Evolutionary conservation across 2,113 vertebrate species (phyloP).

Genomic region (Trogon melanurus): DNA sequence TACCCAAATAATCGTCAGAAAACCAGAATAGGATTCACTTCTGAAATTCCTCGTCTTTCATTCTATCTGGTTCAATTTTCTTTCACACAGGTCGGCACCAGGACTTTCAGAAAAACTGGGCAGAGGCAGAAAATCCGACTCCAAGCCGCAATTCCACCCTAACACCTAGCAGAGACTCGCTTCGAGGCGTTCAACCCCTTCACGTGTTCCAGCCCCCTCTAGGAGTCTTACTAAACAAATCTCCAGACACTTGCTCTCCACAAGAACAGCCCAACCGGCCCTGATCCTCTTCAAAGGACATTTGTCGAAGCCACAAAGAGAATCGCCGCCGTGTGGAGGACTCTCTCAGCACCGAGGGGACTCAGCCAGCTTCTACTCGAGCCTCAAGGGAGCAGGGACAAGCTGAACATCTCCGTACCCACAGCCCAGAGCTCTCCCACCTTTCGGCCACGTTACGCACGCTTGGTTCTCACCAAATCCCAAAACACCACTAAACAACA

Average conservation of each 20-base stretch:
- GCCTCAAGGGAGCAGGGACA: not conserved
- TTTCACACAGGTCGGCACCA: not conserved
- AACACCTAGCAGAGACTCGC: not conserved
- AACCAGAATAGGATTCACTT: not conserved
- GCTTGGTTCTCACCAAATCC: not conserved
- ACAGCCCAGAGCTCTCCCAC: not conserved
- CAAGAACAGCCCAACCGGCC: not conserved
- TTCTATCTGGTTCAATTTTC: not conserved
- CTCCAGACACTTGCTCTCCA: not conserved
- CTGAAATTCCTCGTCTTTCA: not conserved
- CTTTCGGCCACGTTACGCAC: no score
- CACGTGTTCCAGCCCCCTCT: not conserved
- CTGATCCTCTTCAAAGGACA: not conserved
- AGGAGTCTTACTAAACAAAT: not conserved
- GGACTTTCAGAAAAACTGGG: not conserved
- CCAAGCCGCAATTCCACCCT: accelerated
- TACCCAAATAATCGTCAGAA: not conserved
- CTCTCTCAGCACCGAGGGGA: not conserved
- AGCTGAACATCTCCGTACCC: accelerated
- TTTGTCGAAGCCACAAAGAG: not conserved
- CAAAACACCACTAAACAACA: no score
- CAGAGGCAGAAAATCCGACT: not conserved
- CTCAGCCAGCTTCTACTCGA: not conserved
- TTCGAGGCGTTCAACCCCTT: not conserved
- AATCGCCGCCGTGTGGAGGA: not conserved